Percentiles rank a stretch among this genome's conserved stretches.
phyloP scores from a whole-genome alignment of 1,140 invertebrate genomes.

The Pachypeltis micranthus region DNA sequence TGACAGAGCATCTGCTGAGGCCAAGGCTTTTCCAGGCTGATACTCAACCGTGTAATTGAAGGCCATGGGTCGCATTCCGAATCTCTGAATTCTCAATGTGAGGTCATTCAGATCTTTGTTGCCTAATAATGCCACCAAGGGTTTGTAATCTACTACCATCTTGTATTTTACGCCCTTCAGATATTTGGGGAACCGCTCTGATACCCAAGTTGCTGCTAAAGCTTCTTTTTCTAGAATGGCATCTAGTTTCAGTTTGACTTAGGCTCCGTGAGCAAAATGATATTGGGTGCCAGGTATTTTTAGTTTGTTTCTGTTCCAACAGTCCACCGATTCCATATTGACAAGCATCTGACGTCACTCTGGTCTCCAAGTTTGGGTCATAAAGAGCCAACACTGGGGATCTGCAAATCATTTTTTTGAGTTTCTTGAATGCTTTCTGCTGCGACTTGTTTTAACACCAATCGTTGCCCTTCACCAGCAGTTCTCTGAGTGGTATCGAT shows the following conservation, averaged over 20 bases:
- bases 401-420: slow-evolving; percentile 28
- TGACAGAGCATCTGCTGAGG: not conserved
- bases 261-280: no score
- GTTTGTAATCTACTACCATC: not conserved
- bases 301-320: slow-evolving; percentile 33
- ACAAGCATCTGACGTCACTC: slow-evolving; percentile 33
- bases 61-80: no score
- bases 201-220: slow-evolving; percentile 30
- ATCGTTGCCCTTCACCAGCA: slow-evolving; percentile 28
- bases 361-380: slow-evolving; percentile 26
- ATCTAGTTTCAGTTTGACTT: slow-evolving; percentile 30
- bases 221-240: slow-evolving; percentile 36
- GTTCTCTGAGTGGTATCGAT: slow-evolving; percentile 29
- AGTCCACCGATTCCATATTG: slow-evolving; percentile 34
- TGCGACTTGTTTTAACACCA: slow-evolving; percentile 32
- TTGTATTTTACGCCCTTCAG: not conserved
- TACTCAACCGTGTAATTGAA: not conserved
- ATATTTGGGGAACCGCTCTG: slow-evolving; percentile 29
- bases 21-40: not conserved
- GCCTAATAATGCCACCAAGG: no score
- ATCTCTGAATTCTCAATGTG: no score
- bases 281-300: slow-evolving; percentile 26
- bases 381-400: slow-evolving; percentile 31
- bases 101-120: no score
- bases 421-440: slow-evolving; percentile 23